Base-by-base conservation (phyloP, 1,140 invertebrate species). In the Ylistrum balloti region DNA sequence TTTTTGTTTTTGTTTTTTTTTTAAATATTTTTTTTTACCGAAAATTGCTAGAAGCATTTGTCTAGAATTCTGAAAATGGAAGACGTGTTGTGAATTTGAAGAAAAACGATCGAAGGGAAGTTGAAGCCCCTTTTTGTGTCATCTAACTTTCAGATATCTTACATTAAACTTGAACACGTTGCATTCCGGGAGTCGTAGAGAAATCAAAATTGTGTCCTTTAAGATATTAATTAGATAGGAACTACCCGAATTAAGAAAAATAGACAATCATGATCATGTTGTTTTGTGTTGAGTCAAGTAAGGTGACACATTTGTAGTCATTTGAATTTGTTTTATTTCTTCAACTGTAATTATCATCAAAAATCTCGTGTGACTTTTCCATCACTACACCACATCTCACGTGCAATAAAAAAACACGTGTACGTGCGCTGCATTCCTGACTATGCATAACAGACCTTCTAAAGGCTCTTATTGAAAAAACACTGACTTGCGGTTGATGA, bases 381-480 rank as follows among this genome's bases (percentile, higher is more conserved):
- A 74, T 74, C 56, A 74, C 17, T 74, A n/a, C 5, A 5, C 56
- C 22, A 74, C 11, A 74, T 74, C 5, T 28, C 3, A 5, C n/a
- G 56, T 74, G 56, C 56, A 74, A 28, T 5, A 28, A 5, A 74
- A 74, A 74, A 7, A 74, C 56, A n/a, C 56, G 13, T 28, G 15
- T 28, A 74, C 56, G 56, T 74, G 56, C 56, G 9, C 17, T 74
- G 56, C 56, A 74, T 74, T 74, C n/a, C n/a, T 74, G 56, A 74
- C 56, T 1, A 74, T 17, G 9, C 5, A 28, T 28, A 5, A n/a
- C 56, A 74, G 9, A 17, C 5, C 22, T 74, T 74, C 56, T n/a
- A 28, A 38, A 38, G n/a, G 7, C 5, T 28, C 5, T 28, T 28
- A 28, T 74, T 74, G n/a, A 28, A 74, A 74, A n/a, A 28, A 11